These are phyloP conservation scores for Oedothorax gibbosus DNA, from an alignment of 1,140 invertebrate species.

Conservation along the genomic window DNA sequence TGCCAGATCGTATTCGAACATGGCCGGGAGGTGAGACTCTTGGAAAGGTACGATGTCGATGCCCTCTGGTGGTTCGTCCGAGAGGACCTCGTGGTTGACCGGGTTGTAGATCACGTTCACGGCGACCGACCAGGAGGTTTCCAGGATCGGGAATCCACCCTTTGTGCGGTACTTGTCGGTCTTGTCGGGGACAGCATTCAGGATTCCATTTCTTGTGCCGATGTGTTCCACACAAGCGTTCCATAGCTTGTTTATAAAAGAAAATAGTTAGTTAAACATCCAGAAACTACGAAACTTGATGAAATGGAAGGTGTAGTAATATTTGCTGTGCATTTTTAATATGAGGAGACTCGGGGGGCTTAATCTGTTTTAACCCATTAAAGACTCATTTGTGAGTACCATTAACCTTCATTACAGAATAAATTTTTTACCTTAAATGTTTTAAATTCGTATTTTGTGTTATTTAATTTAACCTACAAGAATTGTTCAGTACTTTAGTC, in stretches of 20 bases:
- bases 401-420: not conserved
- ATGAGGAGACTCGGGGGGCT: not conserved
- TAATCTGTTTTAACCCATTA: not conserved
- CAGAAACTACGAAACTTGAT: not conserved
- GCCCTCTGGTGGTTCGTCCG: not conserved
- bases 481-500: too few species aligned
- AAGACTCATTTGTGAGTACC: not conserved
- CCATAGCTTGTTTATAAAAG: conserved; percentile 57
- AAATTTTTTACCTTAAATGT: not conserved
- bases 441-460: too few species aligned
- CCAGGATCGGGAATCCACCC: conserved; percentile 30
- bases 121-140: conserved; percentile 21
- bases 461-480: too few species aligned
- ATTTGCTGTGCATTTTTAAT: not conserved
- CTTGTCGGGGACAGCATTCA: too few species aligned
- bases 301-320: not conserved
- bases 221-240: too few species aligned
- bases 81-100: conserved; percentile 8
- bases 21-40: not conserved
- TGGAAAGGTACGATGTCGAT: conserved; percentile 9
- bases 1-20: conserved; percentile 55
- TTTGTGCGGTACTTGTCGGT: too few species aligned
- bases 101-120: conserved; percentile 26
- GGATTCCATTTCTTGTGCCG: too few species aligned
- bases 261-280: not conserved